Evolutionary conservation across 2,888 invertebrate genomes (phyloP).

Genomic region (Dorcus parallelipipedus): DNA sequence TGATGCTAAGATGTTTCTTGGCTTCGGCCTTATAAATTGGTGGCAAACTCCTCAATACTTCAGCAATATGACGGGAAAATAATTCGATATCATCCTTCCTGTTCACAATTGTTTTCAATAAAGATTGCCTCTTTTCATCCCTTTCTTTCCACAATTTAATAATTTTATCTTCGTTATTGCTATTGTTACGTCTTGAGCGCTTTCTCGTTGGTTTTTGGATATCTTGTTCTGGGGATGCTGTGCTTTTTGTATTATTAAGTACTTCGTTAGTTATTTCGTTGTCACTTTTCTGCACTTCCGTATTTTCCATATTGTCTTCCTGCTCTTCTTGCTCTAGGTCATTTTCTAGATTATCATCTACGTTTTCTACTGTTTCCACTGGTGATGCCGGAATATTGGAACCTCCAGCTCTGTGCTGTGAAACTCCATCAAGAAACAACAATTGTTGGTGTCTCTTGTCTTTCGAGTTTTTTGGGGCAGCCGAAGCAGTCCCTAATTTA

Average conservation of each 20-base stretch:
- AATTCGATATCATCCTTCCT: slow-evolving; percentile 5
- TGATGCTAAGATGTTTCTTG: slow-evolving; percentile 1
- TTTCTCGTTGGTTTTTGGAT: slow-evolving; percentile 3
- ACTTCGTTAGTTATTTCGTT: slow-evolving; percentile 3
- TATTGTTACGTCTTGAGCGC: neutral
- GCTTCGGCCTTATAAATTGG: neutral
- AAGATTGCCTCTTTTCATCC: slow-evolving; percentile 1
- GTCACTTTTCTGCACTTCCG: slow-evolving; percentile 8
- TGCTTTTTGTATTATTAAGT: neutral
- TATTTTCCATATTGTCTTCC: neutral
- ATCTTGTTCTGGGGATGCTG: no score
- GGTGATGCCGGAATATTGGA: slow-evolving; percentile 5
- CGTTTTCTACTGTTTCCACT: neutral
- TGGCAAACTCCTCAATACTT: slow-evolving; percentile 7
- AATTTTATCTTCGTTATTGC: slow-evolving; percentile 5
- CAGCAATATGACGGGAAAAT: slow-evolving; percentile 9
- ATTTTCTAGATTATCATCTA: neutral
- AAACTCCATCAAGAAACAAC: slow-evolving; percentile 3
- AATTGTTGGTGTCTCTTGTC: slow-evolving; percentile 4
- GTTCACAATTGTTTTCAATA: neutral
- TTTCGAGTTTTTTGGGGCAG: slow-evolving; percentile 4
- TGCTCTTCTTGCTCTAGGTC: slow-evolving; percentile 1
- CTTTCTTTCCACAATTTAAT: slow-evolving; percentile 12
- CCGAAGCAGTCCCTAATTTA: slow-evolving; percentile 2
- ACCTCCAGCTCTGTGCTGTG: slow-evolving; percentile 1